phyloP scores from a whole-genome alignment of 1,140 invertebrate species.

The Caenorhabditis remanei region DNA sequence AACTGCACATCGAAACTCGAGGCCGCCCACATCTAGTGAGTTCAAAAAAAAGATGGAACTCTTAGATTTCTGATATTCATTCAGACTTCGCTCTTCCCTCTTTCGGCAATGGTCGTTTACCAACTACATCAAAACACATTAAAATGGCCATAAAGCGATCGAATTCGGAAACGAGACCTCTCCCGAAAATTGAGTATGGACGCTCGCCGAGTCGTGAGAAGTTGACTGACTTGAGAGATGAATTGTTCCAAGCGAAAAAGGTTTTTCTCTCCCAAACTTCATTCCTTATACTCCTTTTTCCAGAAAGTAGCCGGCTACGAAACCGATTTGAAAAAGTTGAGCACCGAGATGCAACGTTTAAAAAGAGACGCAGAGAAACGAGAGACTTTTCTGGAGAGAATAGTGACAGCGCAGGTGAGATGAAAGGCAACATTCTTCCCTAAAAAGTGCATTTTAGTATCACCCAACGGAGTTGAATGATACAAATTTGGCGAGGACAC shows the following conservation, averaged over 20 bases:
- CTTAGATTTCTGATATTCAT: background rate
- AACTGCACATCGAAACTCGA: constrained; percentile 23
- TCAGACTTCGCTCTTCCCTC: background rate
- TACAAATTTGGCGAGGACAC: constrained; percentile 23
- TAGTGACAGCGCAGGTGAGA: constrained; percentile 44
- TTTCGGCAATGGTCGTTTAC: constrained; percentile 20
- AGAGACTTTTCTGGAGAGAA: constrained; percentile 34
- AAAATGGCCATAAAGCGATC: constrained; percentile 38
- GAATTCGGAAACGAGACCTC: constrained; percentile 45
- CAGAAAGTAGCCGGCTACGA: constrained; percentile 27
- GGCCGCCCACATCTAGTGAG: constrained; percentile 1
- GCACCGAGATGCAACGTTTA: constrained; percentile 33
- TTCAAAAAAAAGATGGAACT: background rate
- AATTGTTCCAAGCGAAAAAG: constrained; percentile 38
- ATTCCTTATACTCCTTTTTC: background rate
- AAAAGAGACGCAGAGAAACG: constrained; percentile 21
- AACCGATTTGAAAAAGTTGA: constrained; percentile 33
- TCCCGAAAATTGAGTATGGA: constrained; percentile 23
- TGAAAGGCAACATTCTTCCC: background rate
- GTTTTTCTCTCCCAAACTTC: constrained; percentile 1
- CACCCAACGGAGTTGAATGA: constrained; percentile 42
- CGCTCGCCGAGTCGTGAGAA: constrained; percentile 29
- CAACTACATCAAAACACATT: background rate
- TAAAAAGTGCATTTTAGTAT: constrained; percentile 29
- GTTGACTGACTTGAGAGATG: constrained; percentile 16